Conservation (phyloP, 2,888 invertebrate species). For the Lasioglossum figueresi region DNA sequence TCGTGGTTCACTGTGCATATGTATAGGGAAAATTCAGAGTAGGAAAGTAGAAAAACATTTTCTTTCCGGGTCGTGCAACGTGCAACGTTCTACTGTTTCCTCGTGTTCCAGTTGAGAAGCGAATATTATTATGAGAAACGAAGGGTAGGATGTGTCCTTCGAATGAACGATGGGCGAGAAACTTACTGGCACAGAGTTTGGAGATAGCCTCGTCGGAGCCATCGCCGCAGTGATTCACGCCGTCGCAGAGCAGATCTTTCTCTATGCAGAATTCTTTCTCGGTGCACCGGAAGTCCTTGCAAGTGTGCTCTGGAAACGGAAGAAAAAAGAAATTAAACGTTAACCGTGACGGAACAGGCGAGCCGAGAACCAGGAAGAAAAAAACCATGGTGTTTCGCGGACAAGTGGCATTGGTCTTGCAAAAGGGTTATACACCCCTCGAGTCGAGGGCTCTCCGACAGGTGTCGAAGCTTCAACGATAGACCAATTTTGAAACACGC, state of each 20-base stretch:
- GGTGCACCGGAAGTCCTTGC: conserved; percentile 95
- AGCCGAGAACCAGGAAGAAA: neutral
- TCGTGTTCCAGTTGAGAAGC: no score
- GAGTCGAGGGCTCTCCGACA: conserved; percentile 55
- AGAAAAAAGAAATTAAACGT: conserved; percentile 59
- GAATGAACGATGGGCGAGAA: conserved; percentile 47
- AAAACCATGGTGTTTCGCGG: neutral
- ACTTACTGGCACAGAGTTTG: conserved; percentile 94
- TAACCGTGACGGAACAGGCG: neutral
- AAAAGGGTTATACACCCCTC: conserved; percentile 52
- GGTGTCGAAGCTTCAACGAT: conserved; percentile 64
- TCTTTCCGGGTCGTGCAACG: no score
- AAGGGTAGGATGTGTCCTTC: neutral
- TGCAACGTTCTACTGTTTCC: no score
- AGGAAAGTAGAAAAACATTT: no score
- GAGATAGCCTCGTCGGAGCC: conserved; percentile 95
- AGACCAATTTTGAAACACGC: conserved; percentile 61
- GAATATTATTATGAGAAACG: neutral
- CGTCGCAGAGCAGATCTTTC: conserved; percentile 95
- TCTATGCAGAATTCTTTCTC: conserved; percentile 96
- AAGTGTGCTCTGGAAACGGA: conserved; percentile 90
- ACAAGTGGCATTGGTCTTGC: conserved; percentile 24
- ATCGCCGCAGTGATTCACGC: conserved; percentile 96
- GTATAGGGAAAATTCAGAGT: no score
- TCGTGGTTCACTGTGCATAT: no score